phyloP scores from a whole-genome alignment of 2,797 vertebrate species.

The Acomys russatus region DNA sequence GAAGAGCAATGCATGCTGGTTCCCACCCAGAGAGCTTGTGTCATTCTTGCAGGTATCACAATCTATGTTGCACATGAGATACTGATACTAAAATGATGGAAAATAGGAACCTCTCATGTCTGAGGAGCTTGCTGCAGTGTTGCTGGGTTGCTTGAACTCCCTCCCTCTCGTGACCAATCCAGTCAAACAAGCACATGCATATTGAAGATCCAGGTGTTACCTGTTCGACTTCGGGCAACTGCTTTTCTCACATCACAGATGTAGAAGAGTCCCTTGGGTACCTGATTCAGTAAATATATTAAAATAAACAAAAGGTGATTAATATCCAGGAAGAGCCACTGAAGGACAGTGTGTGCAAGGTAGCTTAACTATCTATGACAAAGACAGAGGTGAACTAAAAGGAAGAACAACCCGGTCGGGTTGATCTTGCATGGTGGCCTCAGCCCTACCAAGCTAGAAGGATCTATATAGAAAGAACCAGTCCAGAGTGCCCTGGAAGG shows the following conservation, averaged over 20 bases:
- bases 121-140: background rate
- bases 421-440: background rate
- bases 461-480: background rate
- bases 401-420: constrained; percentile 65
- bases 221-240: constrained; percentile 89
- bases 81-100: background rate
- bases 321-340: constrained; percentile 83
- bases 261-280: constrained; percentile 92
- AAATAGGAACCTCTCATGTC: background rate
- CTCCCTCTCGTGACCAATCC: constrained; percentile 37
- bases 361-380: constrained; percentile 69
- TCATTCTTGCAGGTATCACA: background rate
- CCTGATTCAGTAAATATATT: constrained; percentile 91
- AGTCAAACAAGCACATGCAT: constrained; percentile 75
- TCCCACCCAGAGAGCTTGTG: background rate
- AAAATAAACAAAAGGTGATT: constrained; percentile 90
- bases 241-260: constrained; percentile 92
- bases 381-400: constrained; percentile 49
- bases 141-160: background rate
- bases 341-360: constrained; percentile 69
- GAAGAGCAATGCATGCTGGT: constrained; percentile 23
- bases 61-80: background rate
- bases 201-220: constrained; percentile 88
- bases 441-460: background rate
- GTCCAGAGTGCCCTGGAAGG: accelerated